phyloP scores from a whole-genome alignment of 2,113 vertebrate species.

The Pontoporia blainvillei region DNA sequence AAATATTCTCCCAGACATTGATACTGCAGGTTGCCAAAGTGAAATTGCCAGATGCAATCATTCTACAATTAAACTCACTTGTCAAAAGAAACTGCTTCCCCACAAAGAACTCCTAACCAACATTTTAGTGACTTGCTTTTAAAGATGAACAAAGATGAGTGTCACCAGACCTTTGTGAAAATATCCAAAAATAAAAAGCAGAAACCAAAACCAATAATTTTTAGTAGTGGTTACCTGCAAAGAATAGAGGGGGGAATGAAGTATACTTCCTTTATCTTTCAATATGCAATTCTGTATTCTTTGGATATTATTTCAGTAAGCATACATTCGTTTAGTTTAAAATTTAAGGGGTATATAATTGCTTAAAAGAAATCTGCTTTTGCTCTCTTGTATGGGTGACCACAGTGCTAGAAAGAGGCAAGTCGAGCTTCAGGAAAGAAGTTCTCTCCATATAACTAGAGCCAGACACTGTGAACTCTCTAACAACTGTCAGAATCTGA shows the following conservation, averaged over 20 bases:
- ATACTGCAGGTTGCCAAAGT: background rate
- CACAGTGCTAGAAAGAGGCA: background rate
- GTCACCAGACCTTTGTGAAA: background rate
- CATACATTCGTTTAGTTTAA: background rate
- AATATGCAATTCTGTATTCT: background rate
- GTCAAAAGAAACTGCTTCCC: background rate
- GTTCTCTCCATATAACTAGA: background rate
- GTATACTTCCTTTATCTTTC: background rate
- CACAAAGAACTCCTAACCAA: background rate
- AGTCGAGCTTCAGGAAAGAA: background rate
- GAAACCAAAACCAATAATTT: background rate
- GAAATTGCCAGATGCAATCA: background rate
- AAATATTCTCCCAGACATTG: background rate
- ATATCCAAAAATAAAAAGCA: background rate
- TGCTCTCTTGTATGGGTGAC: background rate
- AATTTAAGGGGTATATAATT: background rate
- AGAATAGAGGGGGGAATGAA: background rate
- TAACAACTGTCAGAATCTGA: slow-evolving; percentile 8
- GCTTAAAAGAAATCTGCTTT: background rate
- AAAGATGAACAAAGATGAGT: background rate
- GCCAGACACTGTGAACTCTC: background rate
- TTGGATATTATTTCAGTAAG: background rate
- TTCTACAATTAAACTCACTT: background rate
- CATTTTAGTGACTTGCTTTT: background rate
- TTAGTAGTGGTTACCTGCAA: background rate